Percentiles rank a stretch among this genome's conserved stretches.
Evolutionary conservation across 2,113 vertebrate species (phyloP).

Genomic region (Theropithecus gelada): DNA sequence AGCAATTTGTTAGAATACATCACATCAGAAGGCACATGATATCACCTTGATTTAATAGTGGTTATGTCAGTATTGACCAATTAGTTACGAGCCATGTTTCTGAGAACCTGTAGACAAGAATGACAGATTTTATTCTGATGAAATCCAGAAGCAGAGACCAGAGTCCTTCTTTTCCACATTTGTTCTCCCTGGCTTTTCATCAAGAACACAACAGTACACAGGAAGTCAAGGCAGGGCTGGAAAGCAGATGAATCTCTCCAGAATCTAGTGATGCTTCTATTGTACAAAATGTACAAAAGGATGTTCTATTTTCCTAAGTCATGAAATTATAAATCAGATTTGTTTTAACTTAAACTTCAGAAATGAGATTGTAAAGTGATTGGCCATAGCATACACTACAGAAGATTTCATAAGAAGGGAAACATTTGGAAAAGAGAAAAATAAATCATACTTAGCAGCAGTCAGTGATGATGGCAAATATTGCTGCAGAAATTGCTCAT

Average conservation of each 20-base stretch:
- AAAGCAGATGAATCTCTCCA: background rate
- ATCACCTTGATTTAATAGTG: background rate
- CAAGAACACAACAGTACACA: background rate
- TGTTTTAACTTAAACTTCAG: background rate
- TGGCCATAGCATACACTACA: background rate
- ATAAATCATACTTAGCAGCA: background rate
- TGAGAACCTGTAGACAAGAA: background rate
- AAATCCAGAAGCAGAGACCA: background rate
- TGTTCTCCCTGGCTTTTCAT: background rate
- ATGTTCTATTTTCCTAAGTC: background rate
- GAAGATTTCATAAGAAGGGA: background rate
- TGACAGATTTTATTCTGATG: background rate
- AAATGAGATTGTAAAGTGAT: background rate
- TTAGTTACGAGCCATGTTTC: background rate
- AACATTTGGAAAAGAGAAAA: background rate
- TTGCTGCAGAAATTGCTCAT: background rate
- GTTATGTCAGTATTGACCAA: background rate
- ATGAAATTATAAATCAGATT: background rate
- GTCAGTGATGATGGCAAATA: background rate
- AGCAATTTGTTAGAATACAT: background rate
- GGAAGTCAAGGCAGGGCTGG: background rate
- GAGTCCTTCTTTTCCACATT: background rate
- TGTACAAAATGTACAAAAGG: background rate
- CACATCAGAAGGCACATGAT: background rate
- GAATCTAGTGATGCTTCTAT: background rate